Conservation (phyloP, 2,888 invertebrate species). For the Ochropleura plecta region DNA sequence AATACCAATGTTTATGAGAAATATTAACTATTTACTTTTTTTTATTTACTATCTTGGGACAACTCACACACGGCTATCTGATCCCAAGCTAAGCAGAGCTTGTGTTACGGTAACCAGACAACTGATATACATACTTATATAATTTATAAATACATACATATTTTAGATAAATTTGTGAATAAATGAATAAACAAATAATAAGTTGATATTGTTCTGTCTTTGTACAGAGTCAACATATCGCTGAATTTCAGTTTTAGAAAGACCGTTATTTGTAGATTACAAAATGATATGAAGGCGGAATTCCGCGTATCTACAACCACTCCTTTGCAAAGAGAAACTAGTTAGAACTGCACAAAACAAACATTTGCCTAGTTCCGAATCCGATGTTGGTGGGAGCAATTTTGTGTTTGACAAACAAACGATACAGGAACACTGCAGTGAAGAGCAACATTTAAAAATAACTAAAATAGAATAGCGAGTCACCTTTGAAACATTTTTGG, state of each 20-base stretch:
- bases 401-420: conserved; percentile 23
- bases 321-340: neutral
- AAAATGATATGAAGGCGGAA: neutral
- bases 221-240: neutral
- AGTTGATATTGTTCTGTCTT: neutral
- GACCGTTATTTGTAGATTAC: neutral
- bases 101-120: too few relatives aligned
- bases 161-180: too few relatives aligned
- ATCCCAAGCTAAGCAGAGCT: too few relatives aligned
- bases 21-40: too few relatives aligned
- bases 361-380: conserved; percentile 20
- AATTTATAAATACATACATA: too few relatives aligned
- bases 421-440: conserved; percentile 6
- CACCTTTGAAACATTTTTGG: neutral
- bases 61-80: too few relatives aligned
- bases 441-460: neutral
- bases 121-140: too few relatives aligned
- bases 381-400: neutral
- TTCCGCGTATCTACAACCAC: neutral
- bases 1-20: too few relatives aligned
- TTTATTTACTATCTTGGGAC: too few relatives aligned
- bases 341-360: conserved; percentile 10
- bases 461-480: neutral
- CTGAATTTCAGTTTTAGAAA: neutral
- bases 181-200: too few relatives aligned